These are phyloP conservation scores for Apus apus DNA, from an alignment of 2,113 vertebrate genomes.

Conservation along the genomic window DNA sequence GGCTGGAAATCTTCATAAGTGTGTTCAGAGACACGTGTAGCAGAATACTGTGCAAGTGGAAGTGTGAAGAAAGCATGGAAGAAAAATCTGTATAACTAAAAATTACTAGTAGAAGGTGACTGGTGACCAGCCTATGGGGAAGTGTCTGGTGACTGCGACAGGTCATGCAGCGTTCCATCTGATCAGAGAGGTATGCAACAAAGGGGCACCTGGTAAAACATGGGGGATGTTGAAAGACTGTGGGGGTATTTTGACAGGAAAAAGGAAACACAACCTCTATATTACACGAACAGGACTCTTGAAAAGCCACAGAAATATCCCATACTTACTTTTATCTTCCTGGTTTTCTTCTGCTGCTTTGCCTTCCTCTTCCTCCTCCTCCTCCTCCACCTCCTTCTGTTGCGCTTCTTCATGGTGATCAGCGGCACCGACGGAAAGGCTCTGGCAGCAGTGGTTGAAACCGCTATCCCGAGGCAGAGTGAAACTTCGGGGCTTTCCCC, in stretches of 20 bases:
- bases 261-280: not conserved
- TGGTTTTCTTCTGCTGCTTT: constrained; percentile 77
- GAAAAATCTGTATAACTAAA: constrained; percentile 24
- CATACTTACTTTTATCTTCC: constrained; percentile 83
- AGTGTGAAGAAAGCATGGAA: constrained; percentile 12
- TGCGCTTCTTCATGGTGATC: constrained; percentile 82
- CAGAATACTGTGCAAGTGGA: not conserved
- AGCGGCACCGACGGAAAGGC: constrained; percentile 78
- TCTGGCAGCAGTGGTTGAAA: constrained; percentile 89
- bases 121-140: not conserved
- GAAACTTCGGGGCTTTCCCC: constrained; percentile 93
- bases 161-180: not conserved
- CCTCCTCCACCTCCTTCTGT: constrained; percentile 79
- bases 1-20: not conserved
- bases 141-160: not conserved
- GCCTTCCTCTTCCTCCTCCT: constrained; percentile 77
- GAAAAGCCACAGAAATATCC: constrained; percentile 61
- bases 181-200: not conserved
- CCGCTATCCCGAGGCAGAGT: constrained; percentile 94
- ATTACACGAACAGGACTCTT: constrained; percentile 21
- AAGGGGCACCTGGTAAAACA: not conserved
- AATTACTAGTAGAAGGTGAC: not conserved
- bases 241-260: not conserved
- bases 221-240: not conserved
- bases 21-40: not conserved